Base-by-base conservation (phyloP, 2,888 invertebrate genomes). In the Nebria brevicollis region DNA sequence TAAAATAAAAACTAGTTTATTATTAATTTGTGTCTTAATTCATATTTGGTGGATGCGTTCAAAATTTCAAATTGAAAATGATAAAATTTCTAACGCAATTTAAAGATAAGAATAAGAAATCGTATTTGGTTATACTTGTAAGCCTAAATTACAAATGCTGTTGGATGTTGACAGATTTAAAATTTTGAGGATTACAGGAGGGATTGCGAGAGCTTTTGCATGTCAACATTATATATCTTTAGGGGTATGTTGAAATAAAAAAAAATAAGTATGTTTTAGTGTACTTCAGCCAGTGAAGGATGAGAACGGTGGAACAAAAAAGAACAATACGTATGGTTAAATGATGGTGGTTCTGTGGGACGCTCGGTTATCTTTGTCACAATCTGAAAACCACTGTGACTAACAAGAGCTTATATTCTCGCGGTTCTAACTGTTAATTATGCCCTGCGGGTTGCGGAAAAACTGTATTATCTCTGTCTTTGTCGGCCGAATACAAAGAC, bases 391-490 rank as follows among this genome's bases (percentile, higher is more conserved):
- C 54, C 54, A 54, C 54, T 54, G 54, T 54, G 54, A 54, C 54
- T 54, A 54, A 54, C 54, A 54, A 54, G 54, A 54, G 54, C 54
- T 54, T 54, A 54, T 54, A 54, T 54, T 54, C 54, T 8, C 54
- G 13, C 54, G 13, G 75, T 79, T 79, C 66, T 42, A 79, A 79
- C 79, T 79, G 79, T 74, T 79, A 79, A 79, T 79, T 79, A 79
- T 72, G 75, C 75, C 79, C 75, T 41, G 66, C 41, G 43, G 79
- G 65, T 43, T 54, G 26, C 26, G 20, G 54, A 68, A 68, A 25
- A 20, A 68, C 20, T 10, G 68, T 68, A 68, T 68, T 54, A 54
- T 54, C 54, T 54, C 54, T 13, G 54, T 54, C 54, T 54, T 54
- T 54, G 54, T 54, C 54, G 54, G 54, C 0, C 13, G 1, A 54